Base-by-base conservation (phyloP, 1,140 invertebrate genomes). In the Drosophila kanapiae region DNA sequence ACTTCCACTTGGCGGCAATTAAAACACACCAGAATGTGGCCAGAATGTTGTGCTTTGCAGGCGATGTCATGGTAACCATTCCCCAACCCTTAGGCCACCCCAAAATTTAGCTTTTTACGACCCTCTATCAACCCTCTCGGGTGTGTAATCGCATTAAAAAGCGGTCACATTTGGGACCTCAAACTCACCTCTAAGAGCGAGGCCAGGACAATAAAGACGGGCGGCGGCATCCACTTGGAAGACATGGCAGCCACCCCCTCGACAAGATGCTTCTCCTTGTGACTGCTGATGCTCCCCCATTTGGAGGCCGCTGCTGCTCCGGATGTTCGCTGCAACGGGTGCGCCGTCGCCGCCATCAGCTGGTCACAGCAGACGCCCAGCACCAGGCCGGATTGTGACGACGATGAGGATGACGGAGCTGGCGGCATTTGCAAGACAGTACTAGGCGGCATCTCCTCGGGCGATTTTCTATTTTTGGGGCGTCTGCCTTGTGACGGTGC, bases 141-240 rank as follows among this genome's bases (percentile, higher is more conserved):
- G 58, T 61, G 58, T 69, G 61, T 79, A 86, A 76, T 79, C 79
- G 69, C 82, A 86, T 79, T 87, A 80, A 86, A 70, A 75, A 58
- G 59, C 67, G 62, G 56, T 63, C 70, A 58, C 77, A 54, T 59
- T 47, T 58, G 67, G 49, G 47, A n/a, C 72, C 53, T 11, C 16
- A 40, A 62, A 94, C 94, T 95, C 91, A 98, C 97, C 96, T 98
- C 97, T 71, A 97, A 94, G 53, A 98, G 93, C 38, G 97, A 98
- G 91, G 98, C 96, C 82, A 96, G 94, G 47, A 97, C 94, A 83
- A 98, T 97, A 93, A 98, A 98, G 43, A 98, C 93, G 18, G 97
- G 97, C 18, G 97, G 97, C 18, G 97, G 97, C 48, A 97, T 97
- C 81, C 96, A 96, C 47, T 62, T 72, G 40, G 59, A 18, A 68